phyloP scores from a whole-genome alignment of 2,113 vertebrate genomes.

The Ramphastos sulfuratus region DNA sequence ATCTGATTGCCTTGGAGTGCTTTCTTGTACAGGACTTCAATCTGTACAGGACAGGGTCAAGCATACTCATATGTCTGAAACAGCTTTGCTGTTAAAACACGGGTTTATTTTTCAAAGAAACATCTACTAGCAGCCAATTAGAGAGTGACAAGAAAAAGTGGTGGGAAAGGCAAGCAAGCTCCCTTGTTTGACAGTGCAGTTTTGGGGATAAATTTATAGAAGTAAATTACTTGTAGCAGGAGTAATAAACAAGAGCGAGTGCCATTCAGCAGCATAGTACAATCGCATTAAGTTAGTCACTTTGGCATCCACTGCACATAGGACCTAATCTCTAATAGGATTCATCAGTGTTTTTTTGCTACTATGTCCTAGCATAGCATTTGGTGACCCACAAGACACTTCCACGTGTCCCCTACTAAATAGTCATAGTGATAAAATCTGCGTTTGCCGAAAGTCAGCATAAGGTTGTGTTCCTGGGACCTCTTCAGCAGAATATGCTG shows the following conservation, averaged over 20 bases:
- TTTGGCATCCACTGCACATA: not conserved
- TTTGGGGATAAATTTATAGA: not conserved
- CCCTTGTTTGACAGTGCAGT: not conserved
- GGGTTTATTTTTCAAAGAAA: not conserved
- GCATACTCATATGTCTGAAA: not conserved
- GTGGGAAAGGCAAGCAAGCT: not conserved
- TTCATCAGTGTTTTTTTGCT: not conserved
- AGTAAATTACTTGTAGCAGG: not conserved
- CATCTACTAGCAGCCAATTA: not conserved
- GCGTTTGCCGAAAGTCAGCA: not conserved
- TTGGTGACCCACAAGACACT: not conserved
- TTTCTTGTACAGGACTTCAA: not conserved
- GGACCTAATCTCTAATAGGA: not conserved
- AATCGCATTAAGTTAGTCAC: not conserved
- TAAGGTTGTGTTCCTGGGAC: not conserved
- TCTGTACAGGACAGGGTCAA: not conserved
- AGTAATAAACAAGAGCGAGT: not conserved
- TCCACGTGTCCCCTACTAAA: not conserved
- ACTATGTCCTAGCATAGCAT: not conserved
- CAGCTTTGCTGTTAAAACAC: not conserved
- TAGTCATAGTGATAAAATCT: not conserved
- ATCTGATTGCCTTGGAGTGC: not conserved
- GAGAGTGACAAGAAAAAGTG: not conserved
- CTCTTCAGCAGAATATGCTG: not conserved
- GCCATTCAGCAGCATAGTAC: not conserved